phyloP scores from a whole-genome alignment of 2,113 vertebrate species.

The Steatornis caripensis region DNA sequence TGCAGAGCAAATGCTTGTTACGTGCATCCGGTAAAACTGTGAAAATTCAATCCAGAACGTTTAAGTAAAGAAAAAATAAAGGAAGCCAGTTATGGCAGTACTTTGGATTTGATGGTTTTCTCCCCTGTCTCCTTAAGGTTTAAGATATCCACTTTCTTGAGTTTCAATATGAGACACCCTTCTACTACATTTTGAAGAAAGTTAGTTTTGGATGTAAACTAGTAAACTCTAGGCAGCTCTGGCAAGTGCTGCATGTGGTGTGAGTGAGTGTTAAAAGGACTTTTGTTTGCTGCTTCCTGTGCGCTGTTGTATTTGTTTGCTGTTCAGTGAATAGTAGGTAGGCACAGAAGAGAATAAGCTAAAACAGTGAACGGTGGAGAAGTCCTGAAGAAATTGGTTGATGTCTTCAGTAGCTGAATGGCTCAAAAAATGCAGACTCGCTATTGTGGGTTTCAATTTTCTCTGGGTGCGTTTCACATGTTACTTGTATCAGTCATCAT shows the following conservation, averaged over 20 bases:
- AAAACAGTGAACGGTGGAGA: constrained; percentile 3
- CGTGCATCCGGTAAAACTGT: background rate
- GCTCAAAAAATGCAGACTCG: background rate
- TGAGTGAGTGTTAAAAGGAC: background rate
- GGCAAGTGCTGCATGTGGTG: background rate
- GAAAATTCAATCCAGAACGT: background rate
- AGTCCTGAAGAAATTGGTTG: background rate
- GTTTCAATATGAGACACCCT: background rate
- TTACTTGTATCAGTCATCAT: background rate
- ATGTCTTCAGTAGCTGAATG: background rate
- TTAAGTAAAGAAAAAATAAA: background rate
- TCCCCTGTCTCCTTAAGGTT: background rate
- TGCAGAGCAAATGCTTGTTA: background rate
- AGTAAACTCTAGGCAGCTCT: background rate
- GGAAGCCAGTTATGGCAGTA: background rate
- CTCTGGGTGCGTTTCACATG: background rate
- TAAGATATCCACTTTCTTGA: background rate
- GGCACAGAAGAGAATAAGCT: background rate
- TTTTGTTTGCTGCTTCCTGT: constrained; percentile 45
- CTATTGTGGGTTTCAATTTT: constrained; percentile 25
- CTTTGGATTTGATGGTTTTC: background rate
- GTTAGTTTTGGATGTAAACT: background rate
- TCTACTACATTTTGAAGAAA: background rate
- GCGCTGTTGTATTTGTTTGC: constrained; percentile 35
- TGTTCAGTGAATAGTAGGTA: background rate